Evolutionary conservation across 2,113 vertebrate species (phyloP).

Genomic region (Scartelaos histophorus): DNA sequence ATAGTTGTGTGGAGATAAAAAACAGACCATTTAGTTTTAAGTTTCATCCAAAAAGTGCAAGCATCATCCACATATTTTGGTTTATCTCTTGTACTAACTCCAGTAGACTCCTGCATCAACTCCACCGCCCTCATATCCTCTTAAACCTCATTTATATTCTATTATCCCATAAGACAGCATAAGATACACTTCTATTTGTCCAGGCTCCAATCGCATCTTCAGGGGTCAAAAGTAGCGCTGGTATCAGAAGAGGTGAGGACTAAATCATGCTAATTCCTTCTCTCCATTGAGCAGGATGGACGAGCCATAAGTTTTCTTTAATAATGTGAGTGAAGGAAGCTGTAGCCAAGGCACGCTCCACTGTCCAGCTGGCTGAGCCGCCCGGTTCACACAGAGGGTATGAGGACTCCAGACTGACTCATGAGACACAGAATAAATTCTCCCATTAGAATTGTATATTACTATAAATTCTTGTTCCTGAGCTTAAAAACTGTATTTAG

Average conservation of each 20-base stretch:
- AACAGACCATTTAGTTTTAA: no score
- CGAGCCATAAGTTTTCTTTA: constrained; percentile 44
- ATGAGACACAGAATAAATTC: neutral
- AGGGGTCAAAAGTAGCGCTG: neutral
- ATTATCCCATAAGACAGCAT: neutral
- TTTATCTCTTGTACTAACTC: neutral
- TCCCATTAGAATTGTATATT: no score
- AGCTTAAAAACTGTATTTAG: no score
- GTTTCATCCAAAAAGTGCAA: no score
- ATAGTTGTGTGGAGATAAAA: no score
- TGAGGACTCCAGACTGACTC: constrained; percentile 18
- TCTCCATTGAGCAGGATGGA: constrained; percentile 37
- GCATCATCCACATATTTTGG: no score
- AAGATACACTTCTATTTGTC: neutral
- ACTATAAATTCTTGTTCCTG: no score
- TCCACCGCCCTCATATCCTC: neutral
- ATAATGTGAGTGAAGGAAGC: constrained; percentile 46
- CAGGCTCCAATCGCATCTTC: neutral
- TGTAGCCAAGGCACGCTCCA: constrained; percentile 41
- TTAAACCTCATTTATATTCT: neutral
- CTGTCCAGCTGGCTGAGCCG: constrained; percentile 45
- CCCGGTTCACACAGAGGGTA: neutral
- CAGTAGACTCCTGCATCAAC: neutral
- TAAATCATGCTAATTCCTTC: constrained; percentile 29
- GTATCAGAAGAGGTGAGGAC: constrained; percentile 5